Evolutionary conservation across 1,140 invertebrate species (phyloP), one percentile per base, ranked within the genome.

Genomic region (Panagrolaimus sp.): DNA sequence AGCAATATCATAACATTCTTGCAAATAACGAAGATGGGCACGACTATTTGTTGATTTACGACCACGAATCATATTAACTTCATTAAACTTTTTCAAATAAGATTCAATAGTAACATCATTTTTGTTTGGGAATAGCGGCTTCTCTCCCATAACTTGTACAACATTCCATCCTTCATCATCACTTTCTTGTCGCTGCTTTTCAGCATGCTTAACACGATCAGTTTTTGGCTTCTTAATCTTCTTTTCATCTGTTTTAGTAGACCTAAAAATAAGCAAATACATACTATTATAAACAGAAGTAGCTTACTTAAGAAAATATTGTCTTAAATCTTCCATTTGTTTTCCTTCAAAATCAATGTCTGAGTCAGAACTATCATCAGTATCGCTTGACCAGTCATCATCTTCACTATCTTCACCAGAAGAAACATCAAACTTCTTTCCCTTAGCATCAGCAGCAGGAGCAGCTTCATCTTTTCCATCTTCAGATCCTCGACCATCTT

Each of bases 41-140:
- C 96, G 91, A 9, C 85, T 73, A 70, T 87, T 85, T 7, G 85
- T 87, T 0, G 83, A 82, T 80, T 96, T 96, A 83, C 96, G 96
- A 25, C 95, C 94, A 73, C 96, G 88, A 14, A 92, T 92, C 0
- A 93, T 90, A 76, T 95, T 88, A n/a, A 98, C 91, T 84, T 99
- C 96, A 5, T 86, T 87, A 38, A 98, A 84, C 84, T 99, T 99
- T 80, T 96, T 97, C 9, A 93, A 84, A 0, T 98, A 93, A 4
- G 91, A 25, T 16, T 88, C 88, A 63, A 90, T 88, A 82, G 91
- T 96, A 70, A 99, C 96, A 83, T 98, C 96, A 23, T 92, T 92
- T 84, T 98, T 93, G 84, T 97, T 96, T 25, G 91, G 91, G 84
- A 98, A 99, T 9, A 83, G 71, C 87, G 63, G 89, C 88, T 76